phyloP scores from a whole-genome alignment of 2,888 invertebrate species.

The Cheilosia impressa region DNA sequence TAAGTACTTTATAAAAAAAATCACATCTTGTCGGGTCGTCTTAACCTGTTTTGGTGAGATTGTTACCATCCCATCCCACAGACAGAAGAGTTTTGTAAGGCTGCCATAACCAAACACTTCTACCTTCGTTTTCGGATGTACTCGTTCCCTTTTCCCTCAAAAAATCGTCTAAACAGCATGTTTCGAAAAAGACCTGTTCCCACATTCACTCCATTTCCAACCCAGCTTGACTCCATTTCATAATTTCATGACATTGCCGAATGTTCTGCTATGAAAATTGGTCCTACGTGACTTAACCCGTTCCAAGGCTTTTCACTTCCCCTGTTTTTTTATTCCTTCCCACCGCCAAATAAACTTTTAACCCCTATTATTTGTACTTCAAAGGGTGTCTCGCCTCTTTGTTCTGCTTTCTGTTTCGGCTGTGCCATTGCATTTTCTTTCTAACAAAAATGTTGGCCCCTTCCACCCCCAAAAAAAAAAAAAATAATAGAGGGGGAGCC shows the following conservation, averaged over 20 bases:
- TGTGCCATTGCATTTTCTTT: constrained; percentile 67
- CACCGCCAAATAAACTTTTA: constrained; percentile 58
- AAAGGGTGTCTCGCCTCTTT: constrained; percentile 75
- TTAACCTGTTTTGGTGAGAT: no score
- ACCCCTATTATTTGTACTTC: constrained; percentile 72
- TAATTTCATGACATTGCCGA: constrained; percentile 40
- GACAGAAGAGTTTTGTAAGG: no score
- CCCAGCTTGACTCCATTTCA: constrained; percentile 38
- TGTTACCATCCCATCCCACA: no score
- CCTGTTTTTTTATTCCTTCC: not conserved
- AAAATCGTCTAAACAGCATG: not conserved
- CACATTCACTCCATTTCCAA: not conserved
- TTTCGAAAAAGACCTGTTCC: constrained; percentile 50
- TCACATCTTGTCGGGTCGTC: no score
- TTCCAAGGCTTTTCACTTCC: constrained; percentile 33
- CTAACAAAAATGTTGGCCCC: constrained; percentile 44
- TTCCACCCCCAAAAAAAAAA: not conserved
- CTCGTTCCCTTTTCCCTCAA: no score
- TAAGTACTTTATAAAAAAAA: no score
- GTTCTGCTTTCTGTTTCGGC: constrained; percentile 59
- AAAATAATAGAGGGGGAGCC: not conserved
- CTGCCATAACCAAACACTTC: no score
- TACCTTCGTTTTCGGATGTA: no score
- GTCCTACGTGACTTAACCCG: constrained; percentile 71
- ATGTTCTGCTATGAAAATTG: constrained; percentile 54